Percentiles rank a stretch among this genome's conserved stretches.
These are phyloP conservation scores for Synergus umbraculus DNA, from an alignment of 2,888 invertebrate genomes.

Conservation along the genomic window DNA sequence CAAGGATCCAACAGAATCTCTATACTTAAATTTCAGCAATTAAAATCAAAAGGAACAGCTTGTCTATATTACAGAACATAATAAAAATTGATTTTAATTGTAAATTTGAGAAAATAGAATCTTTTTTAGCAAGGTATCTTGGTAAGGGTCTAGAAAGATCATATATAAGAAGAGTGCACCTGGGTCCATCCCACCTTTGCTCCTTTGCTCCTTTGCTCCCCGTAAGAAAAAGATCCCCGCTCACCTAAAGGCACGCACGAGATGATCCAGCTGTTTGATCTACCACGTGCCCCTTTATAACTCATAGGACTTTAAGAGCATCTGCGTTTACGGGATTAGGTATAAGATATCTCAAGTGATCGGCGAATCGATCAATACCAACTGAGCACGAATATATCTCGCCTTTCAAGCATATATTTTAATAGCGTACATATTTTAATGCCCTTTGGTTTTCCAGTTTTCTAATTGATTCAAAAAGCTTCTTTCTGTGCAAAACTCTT, in stretches of 20 bases:
- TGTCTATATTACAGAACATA: background rate
- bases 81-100: conserved; percentile 6
- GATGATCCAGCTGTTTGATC: conserved; percentile 77
- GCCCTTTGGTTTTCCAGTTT: background rate
- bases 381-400: background rate
- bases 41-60: background rate
- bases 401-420: background rate
- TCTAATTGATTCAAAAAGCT: no score
- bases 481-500: no score
- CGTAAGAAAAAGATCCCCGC: conserved; percentile 42
- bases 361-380: conserved; percentile 35
- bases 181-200: conserved; percentile 39
- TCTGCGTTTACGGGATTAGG: conserved; percentile 60
- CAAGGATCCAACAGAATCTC: background rate
- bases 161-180: conserved; percentile 38
- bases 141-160: conserved; percentile 26
- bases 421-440: background rate
- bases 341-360: conserved; percentile 47
- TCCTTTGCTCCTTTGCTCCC: conserved; percentile 34
- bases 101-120: conserved; percentile 16
- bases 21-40: background rate
- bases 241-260: conserved; percentile 34
- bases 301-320: conserved; percentile 54
- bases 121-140: conserved; percentile 7
- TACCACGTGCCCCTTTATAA: conserved; percentile 65